A percentile compares a stretch with the other conserved stretches of the same genome.
These are phyloP conservation scores for Baryphthengus martii DNA, from an alignment of 2,113 vertebrate species.

Conservation along the genomic window DNA sequence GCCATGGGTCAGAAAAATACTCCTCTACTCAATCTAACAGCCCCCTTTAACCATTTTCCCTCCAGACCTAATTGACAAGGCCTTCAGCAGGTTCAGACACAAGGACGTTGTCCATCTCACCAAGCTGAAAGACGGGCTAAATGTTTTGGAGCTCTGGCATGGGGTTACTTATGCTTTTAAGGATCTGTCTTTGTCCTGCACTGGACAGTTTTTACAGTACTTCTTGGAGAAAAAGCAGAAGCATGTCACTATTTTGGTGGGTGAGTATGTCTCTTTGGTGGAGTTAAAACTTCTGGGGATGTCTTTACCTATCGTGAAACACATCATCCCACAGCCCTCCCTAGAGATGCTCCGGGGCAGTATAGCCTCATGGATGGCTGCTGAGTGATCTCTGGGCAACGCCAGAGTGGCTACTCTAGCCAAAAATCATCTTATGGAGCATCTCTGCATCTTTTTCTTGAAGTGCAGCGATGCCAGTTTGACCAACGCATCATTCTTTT, in stretches of 20 bases:
- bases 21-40: background rate
- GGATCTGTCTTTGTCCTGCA: constrained; percentile 89
- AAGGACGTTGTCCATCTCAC: constrained; percentile 74
- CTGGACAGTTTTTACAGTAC: constrained; percentile 83
- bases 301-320: background rate
- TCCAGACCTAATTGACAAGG: constrained; percentile 78
- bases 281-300: background rate
- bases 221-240: constrained; percentile 80
- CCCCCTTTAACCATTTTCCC: background rate
- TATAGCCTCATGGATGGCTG: background rate
- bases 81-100: constrained; percentile 82
- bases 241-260: constrained; percentile 83
- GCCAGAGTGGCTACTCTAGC: background rate
- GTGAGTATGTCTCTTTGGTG: constrained; percentile 61
- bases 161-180: constrained; percentile 88
- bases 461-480: background rate
- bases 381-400: background rate
- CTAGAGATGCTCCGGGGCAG: background rate
- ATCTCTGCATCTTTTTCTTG: background rate
- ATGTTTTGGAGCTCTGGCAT: constrained; percentile 90
- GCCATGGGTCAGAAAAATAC: background rate
- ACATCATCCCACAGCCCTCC: background rate
- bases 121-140: constrained; percentile 76
- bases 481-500: accelerated
- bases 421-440: background rate